Conservation (phyloP, 2,113 vertebrate genomes). For the Neoarius graeffei region DNA sequence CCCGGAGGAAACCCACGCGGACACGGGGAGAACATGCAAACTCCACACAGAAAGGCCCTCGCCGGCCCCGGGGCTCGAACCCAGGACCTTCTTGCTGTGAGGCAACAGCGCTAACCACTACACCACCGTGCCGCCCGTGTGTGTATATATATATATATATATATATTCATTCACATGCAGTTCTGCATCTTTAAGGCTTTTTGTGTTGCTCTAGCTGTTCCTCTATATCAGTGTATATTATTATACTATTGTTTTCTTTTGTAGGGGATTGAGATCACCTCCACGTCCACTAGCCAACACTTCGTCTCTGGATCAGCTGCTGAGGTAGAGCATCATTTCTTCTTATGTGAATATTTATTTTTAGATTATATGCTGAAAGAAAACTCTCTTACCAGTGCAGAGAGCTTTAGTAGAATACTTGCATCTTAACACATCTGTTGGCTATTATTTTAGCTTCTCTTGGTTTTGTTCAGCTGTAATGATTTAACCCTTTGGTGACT, state of each 20-base stretch:
- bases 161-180: too few species aligned
- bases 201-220: neutral
- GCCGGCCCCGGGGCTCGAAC: too few species aligned
- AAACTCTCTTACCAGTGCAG: neutral
- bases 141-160: too few species aligned
- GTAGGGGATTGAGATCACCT: constrained; percentile 85
- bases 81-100: too few species aligned
- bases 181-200: neutral
- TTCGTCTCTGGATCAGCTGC: constrained; percentile 75
- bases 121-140: too few species aligned
- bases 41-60: too few species aligned
- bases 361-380: neutral
- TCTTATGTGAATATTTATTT: neutral
- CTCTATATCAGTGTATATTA: neutral
- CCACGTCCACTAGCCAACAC: constrained; percentile 83
- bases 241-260: constrained; percentile 14
- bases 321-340: constrained; percentile 64
- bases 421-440: neutral
- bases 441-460: neutral
- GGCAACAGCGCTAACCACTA: too few species aligned
- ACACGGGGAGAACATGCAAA: too few species aligned
- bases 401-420: neutral
- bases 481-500: too few species aligned
- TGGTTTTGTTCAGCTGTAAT: neutral
- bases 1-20: too few species aligned